These are phyloP conservation scores for Silurus meridionalis DNA, from an alignment of 2,113 vertebrate species.

Conservation along the genomic window DNA sequence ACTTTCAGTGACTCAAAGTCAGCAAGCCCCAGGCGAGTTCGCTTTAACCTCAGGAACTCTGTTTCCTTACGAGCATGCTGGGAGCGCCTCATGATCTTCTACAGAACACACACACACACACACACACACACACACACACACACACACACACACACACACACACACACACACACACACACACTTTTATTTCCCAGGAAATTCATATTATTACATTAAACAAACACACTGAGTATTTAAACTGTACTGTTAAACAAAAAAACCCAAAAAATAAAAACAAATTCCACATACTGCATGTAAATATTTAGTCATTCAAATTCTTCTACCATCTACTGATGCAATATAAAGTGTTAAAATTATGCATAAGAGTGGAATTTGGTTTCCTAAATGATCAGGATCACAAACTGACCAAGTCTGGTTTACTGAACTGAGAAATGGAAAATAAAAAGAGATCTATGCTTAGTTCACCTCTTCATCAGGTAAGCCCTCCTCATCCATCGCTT, in stretches of 20 bases:
- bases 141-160: slow-evolving; percentile 39
- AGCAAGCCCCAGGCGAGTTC: slow-evolving; percentile 91
- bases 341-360: neutral
- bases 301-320: too few species aligned
- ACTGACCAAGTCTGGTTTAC: neutral
- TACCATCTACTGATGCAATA: neutral
- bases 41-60: slow-evolving; percentile 91
- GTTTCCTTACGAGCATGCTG: slow-evolving; percentile 97
- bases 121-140: too few species aligned
- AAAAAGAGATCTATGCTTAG: neutral
- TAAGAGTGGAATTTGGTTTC: neutral
- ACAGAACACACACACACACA: slow-evolving; percentile 37
- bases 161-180: neutral
- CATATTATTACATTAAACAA: too few species aligned
- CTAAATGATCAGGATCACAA: neutral
- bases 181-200: too few species aligned
- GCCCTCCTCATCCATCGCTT: slow-evolving; percentile 96
- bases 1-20: slow-evolving; percentile 98
- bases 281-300: too few species aligned
- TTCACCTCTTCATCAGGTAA: slow-evolving; percentile 92
- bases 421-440: neutral
- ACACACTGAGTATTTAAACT: too few species aligned
- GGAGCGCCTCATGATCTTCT: slow-evolving; percentile 93
- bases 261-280: too few species aligned
- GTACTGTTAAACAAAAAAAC: too few species aligned